Conservation (phyloP, 2,888 invertebrate species). For the Meiosimyza decipiens region DNA sequence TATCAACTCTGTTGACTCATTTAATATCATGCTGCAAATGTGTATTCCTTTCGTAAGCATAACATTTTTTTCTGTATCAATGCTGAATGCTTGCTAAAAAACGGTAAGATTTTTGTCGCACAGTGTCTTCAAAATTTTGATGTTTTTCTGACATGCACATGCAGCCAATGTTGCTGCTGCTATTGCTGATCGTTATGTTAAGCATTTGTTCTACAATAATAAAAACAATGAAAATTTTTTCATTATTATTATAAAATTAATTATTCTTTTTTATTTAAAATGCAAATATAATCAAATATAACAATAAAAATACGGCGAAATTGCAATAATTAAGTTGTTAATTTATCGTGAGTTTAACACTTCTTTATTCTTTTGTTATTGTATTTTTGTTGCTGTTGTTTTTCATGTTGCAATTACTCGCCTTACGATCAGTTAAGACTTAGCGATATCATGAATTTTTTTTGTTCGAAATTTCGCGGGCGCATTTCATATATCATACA, state of each 20-base stretch:
- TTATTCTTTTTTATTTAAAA: conserved; percentile 8
- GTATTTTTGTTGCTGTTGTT: conserved; percentile 12
- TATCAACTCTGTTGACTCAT: no score
- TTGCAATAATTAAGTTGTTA: conserved; percentile 14
- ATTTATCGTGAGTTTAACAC: conserved; percentile 21
- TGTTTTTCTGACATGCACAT: conserved; percentile 8
- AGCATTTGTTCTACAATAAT: conserved; percentile 2
- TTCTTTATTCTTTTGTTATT: neutral
- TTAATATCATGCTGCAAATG: no score
- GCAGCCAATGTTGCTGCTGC: conserved; percentile 5
- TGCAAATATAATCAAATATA: conserved; percentile 17
- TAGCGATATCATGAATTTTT: no score
- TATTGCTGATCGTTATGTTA: conserved; percentile 12
- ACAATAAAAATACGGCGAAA: neutral
- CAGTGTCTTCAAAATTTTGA: no score
- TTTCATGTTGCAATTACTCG: neutral
- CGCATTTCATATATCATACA: no score
- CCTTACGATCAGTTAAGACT: no score
- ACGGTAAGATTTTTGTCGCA: no score
- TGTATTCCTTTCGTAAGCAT: no score
- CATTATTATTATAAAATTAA: conserved; percentile 6
- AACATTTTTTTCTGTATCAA: no score
- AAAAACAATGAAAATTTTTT: neutral
- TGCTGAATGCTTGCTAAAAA: no score
- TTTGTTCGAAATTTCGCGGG: no score